Percentiles rank a stretch among this genome's conserved stretches.
These are phyloP conservation scores for Phenganax subtilis DNA, from an alignment of 92 coral and sea anemone genomes.

Conservation along the genomic window DNA sequence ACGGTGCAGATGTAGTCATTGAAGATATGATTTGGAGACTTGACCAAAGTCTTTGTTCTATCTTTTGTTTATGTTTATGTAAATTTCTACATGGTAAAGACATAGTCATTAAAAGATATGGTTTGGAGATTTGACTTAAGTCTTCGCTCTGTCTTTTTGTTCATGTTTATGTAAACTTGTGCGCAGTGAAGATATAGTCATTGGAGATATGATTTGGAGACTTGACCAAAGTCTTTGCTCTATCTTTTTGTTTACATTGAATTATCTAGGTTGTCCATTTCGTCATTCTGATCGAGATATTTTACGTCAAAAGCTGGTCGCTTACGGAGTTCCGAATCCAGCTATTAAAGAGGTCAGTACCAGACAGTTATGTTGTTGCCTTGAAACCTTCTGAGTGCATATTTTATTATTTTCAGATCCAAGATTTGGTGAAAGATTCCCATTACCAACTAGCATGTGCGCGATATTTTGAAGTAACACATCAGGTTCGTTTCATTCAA, in stretches of 20 bases:
- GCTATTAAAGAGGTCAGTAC: conserved; percentile 72
- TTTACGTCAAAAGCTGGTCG: conserved; percentile 63
- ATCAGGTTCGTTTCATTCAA: conserved; percentile 49
- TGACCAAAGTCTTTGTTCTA: no score
- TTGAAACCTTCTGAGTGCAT: neutral
- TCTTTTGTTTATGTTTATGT: no score
- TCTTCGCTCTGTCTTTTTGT: no score
- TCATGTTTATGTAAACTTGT: no score
- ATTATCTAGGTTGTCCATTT: conserved; percentile 76
- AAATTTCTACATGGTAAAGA: no score
- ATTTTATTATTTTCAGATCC: conserved; percentile 52
- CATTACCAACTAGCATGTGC: conserved; percentile 98
- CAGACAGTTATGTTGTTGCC: no score
- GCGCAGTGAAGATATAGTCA: no score
- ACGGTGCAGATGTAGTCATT: no score
- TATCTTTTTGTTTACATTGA: neutral
- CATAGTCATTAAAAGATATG: no score
- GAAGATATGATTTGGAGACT: no score
- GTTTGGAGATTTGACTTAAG: no score
- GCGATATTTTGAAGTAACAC: conserved; percentile 87
- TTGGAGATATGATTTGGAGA: neutral
- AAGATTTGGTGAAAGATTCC: conserved; percentile 73
- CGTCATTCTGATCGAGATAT: conserved; percentile 87
- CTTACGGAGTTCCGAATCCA: conserved; percentile 66
- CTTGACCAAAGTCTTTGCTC: neutral